These are phyloP conservation scores for Microcebus griseorufus DNA, from an alignment of 2,113 vertebrate species.

Conservation along the genomic window DNA sequence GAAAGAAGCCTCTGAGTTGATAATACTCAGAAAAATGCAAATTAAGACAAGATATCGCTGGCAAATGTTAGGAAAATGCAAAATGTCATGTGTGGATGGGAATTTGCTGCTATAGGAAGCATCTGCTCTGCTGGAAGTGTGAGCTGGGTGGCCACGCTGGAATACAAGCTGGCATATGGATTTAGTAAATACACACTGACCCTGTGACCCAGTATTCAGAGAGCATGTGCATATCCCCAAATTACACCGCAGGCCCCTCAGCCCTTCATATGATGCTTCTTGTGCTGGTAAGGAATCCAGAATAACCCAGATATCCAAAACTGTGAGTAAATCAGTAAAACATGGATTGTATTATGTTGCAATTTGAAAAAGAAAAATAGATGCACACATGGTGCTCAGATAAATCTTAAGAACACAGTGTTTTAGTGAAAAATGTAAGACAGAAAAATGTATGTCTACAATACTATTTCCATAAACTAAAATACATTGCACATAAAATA, in stretches of 20 bases:
- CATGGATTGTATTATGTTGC: background rate
- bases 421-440: background rate
- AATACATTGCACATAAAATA: background rate
- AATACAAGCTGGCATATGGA: background rate
- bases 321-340: background rate
- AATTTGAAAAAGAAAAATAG: background rate
- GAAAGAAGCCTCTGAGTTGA: background rate
- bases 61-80: background rate
- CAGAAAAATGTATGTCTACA: background rate
- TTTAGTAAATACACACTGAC: background rate
- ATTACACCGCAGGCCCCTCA: background rate
- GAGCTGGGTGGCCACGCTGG: rapidly evolving
- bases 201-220: background rate
- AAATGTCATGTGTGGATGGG: background rate
- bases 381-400: background rate
- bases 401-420: background rate
- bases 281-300: background rate
- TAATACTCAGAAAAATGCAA: background rate
- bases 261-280: background rate
- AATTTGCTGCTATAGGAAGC: background rate
- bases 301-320: background rate
- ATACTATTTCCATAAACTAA: background rate
- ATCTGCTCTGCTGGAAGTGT: background rate
- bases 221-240: no score
- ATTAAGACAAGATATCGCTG: background rate